Evolutionary conservation across 2,888 invertebrate species (phyloP), one percentile per base, ranked within the genome.

Genomic region (Dione juno): DNA sequence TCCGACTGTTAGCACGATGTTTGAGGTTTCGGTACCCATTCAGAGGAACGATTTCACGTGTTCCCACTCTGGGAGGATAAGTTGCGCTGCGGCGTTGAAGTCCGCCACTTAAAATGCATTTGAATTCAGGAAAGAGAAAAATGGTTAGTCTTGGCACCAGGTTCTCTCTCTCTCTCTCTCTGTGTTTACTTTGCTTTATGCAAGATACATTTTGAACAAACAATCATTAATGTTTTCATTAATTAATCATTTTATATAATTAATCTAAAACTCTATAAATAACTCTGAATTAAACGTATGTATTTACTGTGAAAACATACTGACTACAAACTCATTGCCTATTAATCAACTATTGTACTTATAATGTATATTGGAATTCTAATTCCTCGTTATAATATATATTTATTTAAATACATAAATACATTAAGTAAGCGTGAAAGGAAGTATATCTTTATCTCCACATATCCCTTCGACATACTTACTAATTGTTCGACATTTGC

Each of bases 401-500:
- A 68, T 70, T 66, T 63, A 67, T 3, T 3, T 28, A 28, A 3
- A 57, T 58, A 43, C 37, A 70, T 54, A 70, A 70, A 74, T 72
- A 61, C 66, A 76, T 76, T 76, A 75, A 73, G 70, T 68, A 70
- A 69, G 50, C 65, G 57, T 45, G 69, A 74, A 71, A 70, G 74
- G 67, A 40, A 69, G 68, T 63, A 19, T 41, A 71, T 66, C 74
- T 68, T 72, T 74, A 73, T 72, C 72, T 66, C 71, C 67, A 58
- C 61, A 65, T 63, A 74, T 67, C 63, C 65, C 69, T 75, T 75
- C 72, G 71, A 77, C 68, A 75, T 68, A 70, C 68, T 67, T 70
- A 74, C 73, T 73, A 78, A 75, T 74, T 72, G 72, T 74, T 74
- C 77, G 78, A 79, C 78, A 82, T 83, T 83, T 81, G 79, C 80